Percentiles rank a stretch among this genome's conserved stretches.
Conservation (phyloP, 2,888 invertebrate genomes). For the Macrosoma leucophasiata region DNA sequence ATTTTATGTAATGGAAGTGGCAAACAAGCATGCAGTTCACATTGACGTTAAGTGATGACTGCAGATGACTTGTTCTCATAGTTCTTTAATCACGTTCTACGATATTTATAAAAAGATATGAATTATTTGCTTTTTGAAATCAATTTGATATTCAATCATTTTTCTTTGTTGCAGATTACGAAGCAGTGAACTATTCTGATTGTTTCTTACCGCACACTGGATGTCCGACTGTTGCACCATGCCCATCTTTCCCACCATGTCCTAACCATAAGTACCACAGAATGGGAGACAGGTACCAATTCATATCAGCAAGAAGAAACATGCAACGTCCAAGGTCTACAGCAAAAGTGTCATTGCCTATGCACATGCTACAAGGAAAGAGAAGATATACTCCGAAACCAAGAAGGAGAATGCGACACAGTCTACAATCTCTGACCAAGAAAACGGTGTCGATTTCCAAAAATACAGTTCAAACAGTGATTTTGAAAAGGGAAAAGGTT, state of each 20-base stretch:
- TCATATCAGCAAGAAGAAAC: conserved; percentile 27
- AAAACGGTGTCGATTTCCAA: conserved; percentile 10
- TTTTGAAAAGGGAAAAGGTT: conserved; percentile 32
- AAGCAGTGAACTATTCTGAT: conserved; percentile 36
- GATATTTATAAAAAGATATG: too few species aligned
- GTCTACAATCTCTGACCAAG: conserved; percentile 4
- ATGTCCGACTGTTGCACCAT: conserved; percentile 28
- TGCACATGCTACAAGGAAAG: conserved; percentile 32
- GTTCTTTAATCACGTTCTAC: too few species aligned
- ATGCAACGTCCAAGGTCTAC: conserved; percentile 19
- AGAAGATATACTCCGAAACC: conserved; percentile 33
- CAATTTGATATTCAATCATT: too few species aligned
- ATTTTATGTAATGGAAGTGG: too few species aligned
- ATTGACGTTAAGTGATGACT: too few species aligned
- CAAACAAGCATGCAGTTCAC: too few species aligned
- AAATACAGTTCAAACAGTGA: conserved; percentile 21
- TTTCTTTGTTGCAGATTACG: too few species aligned
- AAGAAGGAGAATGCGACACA: conserved; percentile 15
- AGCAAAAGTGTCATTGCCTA: conserved; percentile 23
- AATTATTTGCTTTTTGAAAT: too few species aligned
- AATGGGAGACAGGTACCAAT: conserved; percentile 31
- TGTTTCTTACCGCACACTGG: conserved; percentile 32
- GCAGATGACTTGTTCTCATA: too few species aligned
- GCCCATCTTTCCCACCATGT: conserved; percentile 31
- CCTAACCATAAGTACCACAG: conserved; percentile 29